A percentile compares a stretch with the other conserved stretches of the same genome.
Evolutionary conservation across 1,140 invertebrate species (phyloP).

Genomic region (Lerema accius): DNA sequence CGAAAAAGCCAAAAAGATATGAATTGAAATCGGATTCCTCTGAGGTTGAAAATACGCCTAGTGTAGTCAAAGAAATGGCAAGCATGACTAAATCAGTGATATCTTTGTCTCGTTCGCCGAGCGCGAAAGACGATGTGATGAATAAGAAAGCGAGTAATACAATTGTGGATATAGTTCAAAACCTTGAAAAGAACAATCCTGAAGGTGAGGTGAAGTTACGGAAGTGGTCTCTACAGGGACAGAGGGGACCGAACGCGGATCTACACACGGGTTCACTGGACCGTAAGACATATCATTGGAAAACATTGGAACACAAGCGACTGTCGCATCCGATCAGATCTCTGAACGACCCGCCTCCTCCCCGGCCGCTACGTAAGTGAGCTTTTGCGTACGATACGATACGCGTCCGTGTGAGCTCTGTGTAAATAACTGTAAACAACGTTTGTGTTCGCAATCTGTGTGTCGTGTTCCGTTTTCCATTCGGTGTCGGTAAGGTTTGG

Average conservation of each 20-base stretch:
- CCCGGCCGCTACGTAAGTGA: slow-evolving; percentile 72
- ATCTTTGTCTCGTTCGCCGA: slow-evolving; percentile 63
- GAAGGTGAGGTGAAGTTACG: slow-evolving; percentile 42
- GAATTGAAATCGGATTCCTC: slow-evolving; percentile 29
- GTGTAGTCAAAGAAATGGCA: slow-evolving; percentile 50
- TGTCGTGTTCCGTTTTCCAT: slow-evolving; percentile 44
- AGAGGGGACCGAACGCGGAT: slow-evolving; percentile 44
- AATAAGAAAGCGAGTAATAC: slow-evolving; percentile 42
- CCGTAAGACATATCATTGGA: slow-evolving; percentile 69
- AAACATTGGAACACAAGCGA: slow-evolving; percentile 72
- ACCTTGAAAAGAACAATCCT: slow-evolving; percentile 49
- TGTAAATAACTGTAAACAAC: slow-evolving; percentile 65
- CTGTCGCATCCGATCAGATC: slow-evolving; percentile 72
- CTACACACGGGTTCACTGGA: slow-evolving; percentile 56
- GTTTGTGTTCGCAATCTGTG: slow-evolving; percentile 40
- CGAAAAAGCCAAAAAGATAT: slow-evolving; percentile 60
- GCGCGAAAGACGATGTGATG: slow-evolving; percentile 52
- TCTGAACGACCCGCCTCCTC: slow-evolving; percentile 60
- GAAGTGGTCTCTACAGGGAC: slow-evolving; percentile 61
- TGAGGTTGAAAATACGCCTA: slow-evolving; percentile 24
- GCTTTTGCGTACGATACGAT: slow-evolving; percentile 59
- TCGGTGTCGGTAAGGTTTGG: slow-evolving; percentile 39
- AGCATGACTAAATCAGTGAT: slow-evolving; percentile 66
- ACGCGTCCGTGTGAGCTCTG: slow-evolving; percentile 64
- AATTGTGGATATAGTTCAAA: slow-evolving; percentile 55